Conservation (phyloP, 2,888 invertebrate species). For the Lobophora halterata region DNA sequence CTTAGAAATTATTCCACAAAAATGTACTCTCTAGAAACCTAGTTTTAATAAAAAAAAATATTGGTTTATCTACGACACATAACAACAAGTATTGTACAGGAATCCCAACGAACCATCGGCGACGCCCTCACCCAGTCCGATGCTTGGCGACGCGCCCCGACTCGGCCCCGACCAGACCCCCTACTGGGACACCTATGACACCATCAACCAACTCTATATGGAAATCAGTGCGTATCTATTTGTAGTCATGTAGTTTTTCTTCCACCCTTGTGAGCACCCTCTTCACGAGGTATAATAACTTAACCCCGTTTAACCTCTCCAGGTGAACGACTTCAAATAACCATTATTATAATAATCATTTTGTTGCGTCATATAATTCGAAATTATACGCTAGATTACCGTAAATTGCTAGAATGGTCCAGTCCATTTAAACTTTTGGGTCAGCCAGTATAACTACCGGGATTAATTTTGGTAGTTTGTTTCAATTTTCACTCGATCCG, state of each 20-base stretch:
- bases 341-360: conserved; percentile 20
- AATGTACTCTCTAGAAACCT: neutral
- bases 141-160: conserved; percentile 62
- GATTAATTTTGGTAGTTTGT: conserved; percentile 45
- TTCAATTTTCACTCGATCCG: conserved; percentile 44
- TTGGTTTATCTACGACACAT: too few relatives aligned
- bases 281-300: conserved; percentile 16
- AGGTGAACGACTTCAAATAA: conserved; percentile 16
- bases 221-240: conserved; percentile 83
- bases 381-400: conserved; percentile 18
- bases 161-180: conserved; percentile 80
- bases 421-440: conserved; percentile 53
- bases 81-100: conserved; percentile 63
- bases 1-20: neutral
- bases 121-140: conserved; percentile 78
- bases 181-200: conserved; percentile 95
- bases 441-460: conserved; percentile 33
- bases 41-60: neutral
- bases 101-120: conserved; percentile 84
- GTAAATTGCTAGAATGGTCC: conserved; percentile 18
- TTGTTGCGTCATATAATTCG: conserved; percentile 14
- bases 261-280: conserved; percentile 16
- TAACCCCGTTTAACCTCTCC: conserved; percentile 15
- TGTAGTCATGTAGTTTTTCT: conserved; percentile 25
- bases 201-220: conserved; percentile 93